Evolutionary conservation across 2,113 vertebrate genomes (phyloP).

Genomic region (Mus pahari): DNA sequence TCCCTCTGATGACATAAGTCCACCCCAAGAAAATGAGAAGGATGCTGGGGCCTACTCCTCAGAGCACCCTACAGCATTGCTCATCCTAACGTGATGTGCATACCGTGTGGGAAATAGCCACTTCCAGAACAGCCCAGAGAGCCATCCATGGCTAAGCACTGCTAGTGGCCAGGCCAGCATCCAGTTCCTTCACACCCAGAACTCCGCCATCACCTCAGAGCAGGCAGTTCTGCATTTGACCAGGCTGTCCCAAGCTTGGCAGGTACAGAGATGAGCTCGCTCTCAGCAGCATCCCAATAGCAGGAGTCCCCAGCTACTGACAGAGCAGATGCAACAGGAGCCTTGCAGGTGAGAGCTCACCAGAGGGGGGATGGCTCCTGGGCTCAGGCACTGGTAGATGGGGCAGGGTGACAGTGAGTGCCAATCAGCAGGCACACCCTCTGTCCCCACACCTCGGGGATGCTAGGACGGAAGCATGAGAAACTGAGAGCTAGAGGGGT

Average conservation of each 20-base stretch:
- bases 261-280: no score
- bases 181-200: neutral
- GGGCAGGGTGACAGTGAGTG: neutral
- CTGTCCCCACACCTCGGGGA: neutral
- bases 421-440: neutral
- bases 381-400: neutral
- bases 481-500: accelerated
- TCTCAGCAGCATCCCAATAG: accelerated
- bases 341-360: neutral
- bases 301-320: neutral
- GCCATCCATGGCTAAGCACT: neutral
- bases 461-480: neutral
- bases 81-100: neutral
- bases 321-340: neutral
- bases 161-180: accelerated
- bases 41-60: accelerated
- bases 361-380: neutral
- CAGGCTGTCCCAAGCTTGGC: neutral
- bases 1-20: neutral
- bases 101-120: no score
- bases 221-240: accelerated
- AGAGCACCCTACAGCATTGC: no score
- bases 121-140: neutral
- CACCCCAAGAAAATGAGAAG: accelerated
- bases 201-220: neutral